These are phyloP conservation scores for Labia minor DNA, from an alignment of 2,888 invertebrate genomes.

Conservation along the genomic window DNA sequence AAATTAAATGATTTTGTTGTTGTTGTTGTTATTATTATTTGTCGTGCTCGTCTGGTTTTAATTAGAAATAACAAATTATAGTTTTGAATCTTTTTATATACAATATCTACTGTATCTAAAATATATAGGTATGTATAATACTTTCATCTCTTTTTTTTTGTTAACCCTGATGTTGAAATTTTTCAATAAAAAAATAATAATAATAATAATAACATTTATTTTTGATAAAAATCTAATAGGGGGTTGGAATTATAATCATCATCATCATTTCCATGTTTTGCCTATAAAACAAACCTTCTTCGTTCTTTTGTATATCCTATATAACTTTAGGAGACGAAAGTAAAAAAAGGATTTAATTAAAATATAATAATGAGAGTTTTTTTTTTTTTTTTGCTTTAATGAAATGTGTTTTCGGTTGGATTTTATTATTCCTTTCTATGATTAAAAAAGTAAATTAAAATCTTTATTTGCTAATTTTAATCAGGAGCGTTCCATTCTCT, in stretches of 20 bases:
- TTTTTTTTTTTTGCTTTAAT: neutral
- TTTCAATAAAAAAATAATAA: neutral
- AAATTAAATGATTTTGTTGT: neutral
- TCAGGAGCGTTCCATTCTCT: no score
- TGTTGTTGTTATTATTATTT: neutral
- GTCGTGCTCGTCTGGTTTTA: neutral
- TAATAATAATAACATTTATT: no score
- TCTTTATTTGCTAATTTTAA: slow-evolving; percentile 7
- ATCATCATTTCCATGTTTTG: neutral
- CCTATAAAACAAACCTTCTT: neutral
- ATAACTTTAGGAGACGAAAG: neutral
- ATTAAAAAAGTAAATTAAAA: slow-evolving; percentile 5
- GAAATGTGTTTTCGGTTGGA: neutral
- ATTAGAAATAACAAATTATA: neutral
- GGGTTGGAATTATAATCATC: neutral
- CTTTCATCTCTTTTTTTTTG: neutral
- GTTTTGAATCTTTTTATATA: no score
- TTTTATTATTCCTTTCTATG: neutral
- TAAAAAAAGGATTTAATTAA: slow-evolving; percentile 1
- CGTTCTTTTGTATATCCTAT: neutral
- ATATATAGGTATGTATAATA: no score
- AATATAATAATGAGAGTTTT: neutral
- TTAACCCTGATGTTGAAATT: neutral
- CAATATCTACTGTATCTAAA: no score
- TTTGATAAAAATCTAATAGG: neutral